Evolutionary conservation across 2,888 invertebrate species (phyloP), one percentile per base, ranked within the genome.

Genomic region (Drosophila lacicola): DNA sequence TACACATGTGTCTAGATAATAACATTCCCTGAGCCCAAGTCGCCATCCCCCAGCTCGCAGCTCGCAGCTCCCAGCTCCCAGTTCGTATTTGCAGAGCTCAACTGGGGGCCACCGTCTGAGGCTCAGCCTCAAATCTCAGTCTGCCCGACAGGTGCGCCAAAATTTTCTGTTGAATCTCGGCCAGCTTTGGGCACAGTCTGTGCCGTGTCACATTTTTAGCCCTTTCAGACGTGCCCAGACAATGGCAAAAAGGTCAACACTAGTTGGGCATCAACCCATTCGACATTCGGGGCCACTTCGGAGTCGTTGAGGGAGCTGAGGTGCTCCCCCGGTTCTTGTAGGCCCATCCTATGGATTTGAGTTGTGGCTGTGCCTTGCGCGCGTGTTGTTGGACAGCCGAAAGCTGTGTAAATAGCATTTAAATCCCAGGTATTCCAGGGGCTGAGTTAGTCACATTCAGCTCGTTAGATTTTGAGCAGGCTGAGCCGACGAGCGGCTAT

Each of bases 1-100:
- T 87, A 71, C 86, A 83, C 86, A 88, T 85, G 88, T 88, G 86
- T 79, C 88, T 81, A 81, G 86, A 81, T 88, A 88, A 85, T 86
- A 85, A 85, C 80, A 73, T 63, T 71, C 61, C 53, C 76, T 53
- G 67, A 71, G 70, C 78, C 67, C 36, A n/a, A 44, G 55, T 45
- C 50, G 37, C 68, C 36, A 13, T 46, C 47, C 25, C 36, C 61
- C 17, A 17, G 1, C 17, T 2, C 41, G 14, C 57, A 34, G 19
- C 56, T 19, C 37, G 0, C 21, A 19, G 34, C 13, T 13, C 2
- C 5, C 11, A 36, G 13, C 49, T 49, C 37, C 21, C 61, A 60
- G 55, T 9, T 47, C 57, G 10, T 14, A 66, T 47, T 45, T 66
- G 37, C 37, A 37, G 50, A 51, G 11, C 34, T 36, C 34, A 4